phyloP scores from a whole-genome alignment of 1,140 invertebrate species.

The Hycleus cichorii region DNA sequence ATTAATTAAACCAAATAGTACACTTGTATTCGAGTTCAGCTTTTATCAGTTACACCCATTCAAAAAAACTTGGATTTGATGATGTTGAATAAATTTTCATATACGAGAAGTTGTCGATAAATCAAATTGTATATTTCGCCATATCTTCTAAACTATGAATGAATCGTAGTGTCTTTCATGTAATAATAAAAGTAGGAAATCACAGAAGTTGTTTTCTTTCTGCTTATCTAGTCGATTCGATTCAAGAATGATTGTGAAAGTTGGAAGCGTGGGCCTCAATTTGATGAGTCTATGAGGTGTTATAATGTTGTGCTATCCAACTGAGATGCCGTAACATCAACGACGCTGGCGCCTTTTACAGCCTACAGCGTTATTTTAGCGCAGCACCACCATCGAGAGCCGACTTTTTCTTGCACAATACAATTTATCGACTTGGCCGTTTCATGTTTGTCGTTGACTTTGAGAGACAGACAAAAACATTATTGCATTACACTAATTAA shows the following conservation, averaged over 20 bases:
- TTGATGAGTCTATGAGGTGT: slow-evolving; percentile 17
- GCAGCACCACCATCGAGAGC: background rate
- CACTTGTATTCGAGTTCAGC: too few species aligned
- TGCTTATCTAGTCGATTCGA: background rate
- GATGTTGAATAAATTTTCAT: too few species aligned
- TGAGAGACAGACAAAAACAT: too few species aligned
- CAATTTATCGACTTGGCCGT: too few species aligned
- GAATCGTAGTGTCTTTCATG: background rate
- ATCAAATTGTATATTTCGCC: slow-evolving; percentile 5
- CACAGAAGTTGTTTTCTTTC: slow-evolving; percentile 14
- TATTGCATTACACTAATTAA: too few species aligned
- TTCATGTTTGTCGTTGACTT: too few species aligned
- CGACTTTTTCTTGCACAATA: too few species aligned
- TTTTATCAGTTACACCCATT: too few species aligned
- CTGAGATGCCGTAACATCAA: slow-evolving; percentile 3
- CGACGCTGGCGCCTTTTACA: slow-evolving; percentile 7
- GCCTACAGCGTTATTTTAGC: slow-evolving; percentile 8
- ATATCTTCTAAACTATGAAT: slow-evolving; percentile 1
- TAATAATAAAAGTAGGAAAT: slow-evolving; percentile 8
- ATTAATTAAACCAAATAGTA: too few species aligned
- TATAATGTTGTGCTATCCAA: slow-evolving; percentile 10
- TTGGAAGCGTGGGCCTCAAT: slow-evolving; percentile 5
- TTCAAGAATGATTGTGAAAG: slow-evolving; percentile 16
- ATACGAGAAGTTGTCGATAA: slow-evolving; percentile 8
- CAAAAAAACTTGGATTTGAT: too few species aligned